These are phyloP conservation scores for Gymnoscopelus microlampas DNA, from an alignment of 2,797 vertebrate genomes.

Conservation along the genomic window DNA sequence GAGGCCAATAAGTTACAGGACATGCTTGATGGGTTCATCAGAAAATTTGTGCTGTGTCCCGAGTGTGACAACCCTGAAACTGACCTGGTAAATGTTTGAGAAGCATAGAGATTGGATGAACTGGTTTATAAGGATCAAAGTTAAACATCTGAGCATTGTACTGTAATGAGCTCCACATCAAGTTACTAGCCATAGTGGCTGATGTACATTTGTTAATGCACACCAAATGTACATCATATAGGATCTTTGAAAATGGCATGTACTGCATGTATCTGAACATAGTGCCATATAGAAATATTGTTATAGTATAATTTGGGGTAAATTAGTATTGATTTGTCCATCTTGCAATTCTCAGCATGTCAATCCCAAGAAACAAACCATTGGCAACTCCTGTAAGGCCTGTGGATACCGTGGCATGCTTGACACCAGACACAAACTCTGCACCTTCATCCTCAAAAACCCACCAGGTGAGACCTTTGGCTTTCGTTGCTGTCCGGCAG, in stretches of 20 bases:
- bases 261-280: not conserved
- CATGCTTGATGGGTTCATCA: constrained; percentile 99
- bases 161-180: no score
- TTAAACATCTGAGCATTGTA: no score
- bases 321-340: not conserved
- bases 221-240: not conserved
- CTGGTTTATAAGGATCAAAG: no score
- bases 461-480: constrained; percentile 89
- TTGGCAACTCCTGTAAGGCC: constrained; percentile 98
- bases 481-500: not conserved
- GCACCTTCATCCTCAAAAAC: constrained; percentile 99
- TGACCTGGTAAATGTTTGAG: constrained; percentile 88
- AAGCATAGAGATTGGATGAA: no score
- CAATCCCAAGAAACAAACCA: constrained; percentile 99
- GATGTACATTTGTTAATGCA: no score
- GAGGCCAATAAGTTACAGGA: constrained; percentile 99
- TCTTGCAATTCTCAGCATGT: constrained; percentile 85
- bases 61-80: constrained; percentile 99
- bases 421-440: constrained; percentile 99
- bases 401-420: constrained; percentile 99
- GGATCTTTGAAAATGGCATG: not conserved
- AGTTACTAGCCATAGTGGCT: no score
- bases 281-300: not conserved
- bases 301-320: not conserved
- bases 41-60: constrained; percentile 99